Evolutionary conservation across 2,797 vertebrate genomes (phyloP).

Genomic region (Rallus crepitans): DNA sequence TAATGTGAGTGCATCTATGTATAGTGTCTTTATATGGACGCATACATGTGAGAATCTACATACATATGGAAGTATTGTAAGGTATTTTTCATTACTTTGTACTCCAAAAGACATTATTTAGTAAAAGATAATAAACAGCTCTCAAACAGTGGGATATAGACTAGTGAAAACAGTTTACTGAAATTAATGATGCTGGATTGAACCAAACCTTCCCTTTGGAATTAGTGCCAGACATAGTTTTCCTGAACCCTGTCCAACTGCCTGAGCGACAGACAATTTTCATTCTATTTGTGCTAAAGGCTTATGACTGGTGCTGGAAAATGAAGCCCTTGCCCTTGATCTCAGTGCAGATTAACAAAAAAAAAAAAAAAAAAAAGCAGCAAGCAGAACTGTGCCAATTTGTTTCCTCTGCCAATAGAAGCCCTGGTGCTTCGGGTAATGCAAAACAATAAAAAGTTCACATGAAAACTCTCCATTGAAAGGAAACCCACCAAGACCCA

Average conservation of each 20-base stretch:
- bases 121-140: conserved; percentile 76
- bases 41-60: not conserved
- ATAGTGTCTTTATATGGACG: not conserved
- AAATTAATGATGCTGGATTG: conserved; percentile 81
- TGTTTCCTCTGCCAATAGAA: conserved; percentile 75
- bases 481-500: conserved; percentile 57
- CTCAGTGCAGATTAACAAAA: conserved; percentile 75
- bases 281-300: conserved; percentile 80
- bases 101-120: conserved; percentile 70
- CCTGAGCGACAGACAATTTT: conserved; percentile 82
- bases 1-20: not conserved
- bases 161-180: conserved; percentile 81
- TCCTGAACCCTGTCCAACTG: conserved; percentile 82
- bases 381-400: conserved; percentile 70
- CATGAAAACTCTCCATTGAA: conserved; percentile 78
- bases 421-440: conserved; percentile 72
- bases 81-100: conserved; percentile 56
- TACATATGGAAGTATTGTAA: not conserved
- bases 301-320: conserved; percentile 79
- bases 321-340: conserved; percentile 82
- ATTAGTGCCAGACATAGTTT: conserved; percentile 83
- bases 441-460: conserved; percentile 76
- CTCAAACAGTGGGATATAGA: conserved; percentile 74
- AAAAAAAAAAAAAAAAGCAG: conserved; percentile 51
- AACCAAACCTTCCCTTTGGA: conserved; percentile 83